Conservation (phyloP, 2,113 vertebrate species). For the Protobothrops mucrosquamatus region DNA sequence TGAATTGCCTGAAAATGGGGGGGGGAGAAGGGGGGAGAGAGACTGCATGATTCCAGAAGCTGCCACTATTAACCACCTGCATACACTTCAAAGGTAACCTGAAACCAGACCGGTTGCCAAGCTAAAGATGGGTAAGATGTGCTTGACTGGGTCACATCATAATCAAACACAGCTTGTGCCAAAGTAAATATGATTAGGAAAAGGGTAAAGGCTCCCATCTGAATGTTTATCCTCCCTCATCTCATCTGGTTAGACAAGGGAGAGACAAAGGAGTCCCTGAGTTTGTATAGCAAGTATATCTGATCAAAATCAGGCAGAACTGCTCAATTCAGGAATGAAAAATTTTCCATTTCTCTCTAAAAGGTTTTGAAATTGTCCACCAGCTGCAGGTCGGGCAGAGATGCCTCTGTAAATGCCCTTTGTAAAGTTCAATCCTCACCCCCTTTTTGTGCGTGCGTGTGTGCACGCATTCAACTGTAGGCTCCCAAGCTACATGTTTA, state of each 20-base stretch:
- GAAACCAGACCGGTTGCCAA: not conserved
- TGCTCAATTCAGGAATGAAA: not conserved
- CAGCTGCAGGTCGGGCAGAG: not conserved
- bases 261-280: not conserved
- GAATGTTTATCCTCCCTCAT: not conserved
- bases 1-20: not conserved
- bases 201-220: not conserved
- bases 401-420: not conserved
- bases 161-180: not conserved
- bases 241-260: not conserved
- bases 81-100: not conserved
- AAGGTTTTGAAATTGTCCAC: not conserved
- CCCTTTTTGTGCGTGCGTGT: not conserved
- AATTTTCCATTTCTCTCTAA: not conserved
- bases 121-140: not conserved
- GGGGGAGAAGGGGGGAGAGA: not conserved
- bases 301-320: not conserved
- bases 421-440: not conserved
- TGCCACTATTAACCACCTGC: not conserved
- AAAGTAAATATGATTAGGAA: not conserved
- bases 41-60: not conserved
- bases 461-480: not conserved
- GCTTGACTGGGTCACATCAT: not conserved
- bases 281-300: not conserved
- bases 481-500: not conserved